phyloP scores from a whole-genome alignment of 37 sponge, comb jelly and placozoan species.

The Halichondria panicea region DNA sequence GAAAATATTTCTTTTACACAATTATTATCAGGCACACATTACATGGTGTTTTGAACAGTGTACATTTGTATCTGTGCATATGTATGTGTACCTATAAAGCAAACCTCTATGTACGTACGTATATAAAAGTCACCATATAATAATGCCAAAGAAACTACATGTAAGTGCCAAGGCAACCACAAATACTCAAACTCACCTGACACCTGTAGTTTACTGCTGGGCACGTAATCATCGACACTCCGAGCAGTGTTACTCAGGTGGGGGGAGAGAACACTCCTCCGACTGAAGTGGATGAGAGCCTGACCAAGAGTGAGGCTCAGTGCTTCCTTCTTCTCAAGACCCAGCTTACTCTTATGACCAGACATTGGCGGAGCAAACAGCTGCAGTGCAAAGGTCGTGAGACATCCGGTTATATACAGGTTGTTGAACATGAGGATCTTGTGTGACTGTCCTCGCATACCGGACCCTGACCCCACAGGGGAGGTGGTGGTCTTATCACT shows the following conservation, averaged over 20 bases:
- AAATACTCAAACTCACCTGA: constrained; percentile 41
- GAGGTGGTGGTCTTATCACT: not conserved
- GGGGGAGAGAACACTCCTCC: constrained; percentile 30
- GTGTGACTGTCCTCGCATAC: not conserved
- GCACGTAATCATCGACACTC: constrained; percentile 24
- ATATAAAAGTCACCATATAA: too few relatives aligned
- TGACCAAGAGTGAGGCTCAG: constrained; percentile 69
- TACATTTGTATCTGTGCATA: too few relatives aligned
- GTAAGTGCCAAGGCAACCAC: too few relatives aligned
- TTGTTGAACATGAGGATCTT: constrained; percentile 54
- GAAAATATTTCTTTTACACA: too few relatives aligned
- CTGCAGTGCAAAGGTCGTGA: constrained; percentile 53
- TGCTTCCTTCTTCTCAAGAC: constrained; percentile 36
- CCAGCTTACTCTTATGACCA: not conserved
- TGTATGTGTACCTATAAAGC: not conserved
- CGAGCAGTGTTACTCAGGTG: not conserved
- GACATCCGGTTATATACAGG: constrained; percentile 66
- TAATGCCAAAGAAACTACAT: too few relatives aligned
- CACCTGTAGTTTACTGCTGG: constrained; percentile 47
- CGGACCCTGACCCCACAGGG: not conserved
- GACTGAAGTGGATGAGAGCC: constrained; percentile 63
- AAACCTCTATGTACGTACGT: not conserved
- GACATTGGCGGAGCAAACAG: constrained; percentile 48
- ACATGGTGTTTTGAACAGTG: too few relatives aligned
- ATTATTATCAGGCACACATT: too few relatives aligned